phyloP scores from a whole-genome alignment of 2,113 vertebrate genomes.

The Caranx ignobilis region DNA sequence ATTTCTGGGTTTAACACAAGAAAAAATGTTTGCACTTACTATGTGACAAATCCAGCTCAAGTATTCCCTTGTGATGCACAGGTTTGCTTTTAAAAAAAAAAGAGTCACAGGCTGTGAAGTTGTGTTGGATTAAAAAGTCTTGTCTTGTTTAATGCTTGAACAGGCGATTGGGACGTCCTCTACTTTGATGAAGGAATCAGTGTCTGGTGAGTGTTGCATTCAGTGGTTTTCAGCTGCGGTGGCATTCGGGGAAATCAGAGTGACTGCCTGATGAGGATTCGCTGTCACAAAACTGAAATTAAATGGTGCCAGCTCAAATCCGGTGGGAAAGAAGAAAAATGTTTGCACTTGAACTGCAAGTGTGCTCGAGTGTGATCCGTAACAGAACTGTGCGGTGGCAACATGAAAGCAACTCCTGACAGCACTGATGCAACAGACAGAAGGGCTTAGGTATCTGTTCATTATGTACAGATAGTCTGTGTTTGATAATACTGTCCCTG shows the following conservation, averaged over 20 bases:
- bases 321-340: background rate
- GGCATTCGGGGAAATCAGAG: constrained; percentile 63
- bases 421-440: background rate
- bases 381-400: no score
- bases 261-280: constrained; percentile 45
- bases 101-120: background rate
- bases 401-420: background rate
- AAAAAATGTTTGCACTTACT: no score
- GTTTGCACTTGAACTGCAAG: background rate
- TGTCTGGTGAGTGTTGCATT: constrained; percentile 29
- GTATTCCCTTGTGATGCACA: background rate
- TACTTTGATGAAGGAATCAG: constrained; percentile 44
- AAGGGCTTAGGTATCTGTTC: background rate
- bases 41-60: background rate
- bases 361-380: background rate
- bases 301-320: constrained; percentile 34
- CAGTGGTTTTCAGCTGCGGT: constrained; percentile 21
- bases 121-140: constrained; percentile 30
- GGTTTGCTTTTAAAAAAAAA: background rate
- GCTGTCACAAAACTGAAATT: constrained; percentile 53
- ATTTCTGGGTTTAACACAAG: background rate
- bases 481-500: background rate
- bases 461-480: background rate
- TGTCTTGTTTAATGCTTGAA: constrained; percentile 35
- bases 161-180: constrained; percentile 20